Evolutionary conservation across 2,888 invertebrate genomes (phyloP).

Genomic region (Dasypogon diadema): DNA sequence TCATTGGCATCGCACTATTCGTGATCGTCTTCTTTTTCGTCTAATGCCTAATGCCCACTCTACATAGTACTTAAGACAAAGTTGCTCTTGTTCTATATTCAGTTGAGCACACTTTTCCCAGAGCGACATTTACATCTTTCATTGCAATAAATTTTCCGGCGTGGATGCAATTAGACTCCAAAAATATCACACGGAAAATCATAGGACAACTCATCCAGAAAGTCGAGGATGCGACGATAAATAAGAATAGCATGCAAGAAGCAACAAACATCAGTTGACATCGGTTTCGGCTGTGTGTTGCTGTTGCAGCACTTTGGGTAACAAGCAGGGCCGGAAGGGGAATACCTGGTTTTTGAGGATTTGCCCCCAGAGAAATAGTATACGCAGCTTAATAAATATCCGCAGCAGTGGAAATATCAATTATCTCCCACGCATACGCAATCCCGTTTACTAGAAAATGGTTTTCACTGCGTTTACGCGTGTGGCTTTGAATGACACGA

Average conservation of each 20-base stretch:
- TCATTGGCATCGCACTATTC: not conserved
- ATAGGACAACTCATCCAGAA: not conserved
- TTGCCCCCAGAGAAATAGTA: constrained; percentile 3
- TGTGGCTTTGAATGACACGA: constrained; percentile 35
- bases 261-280: not conserved
- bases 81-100: constrained; percentile 34
- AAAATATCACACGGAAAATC: constrained; percentile 53
- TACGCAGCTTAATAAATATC: constrained; percentile 53
- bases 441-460: not conserved
- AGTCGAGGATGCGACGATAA: not conserved
- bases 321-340: constrained; percentile 31
- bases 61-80: constrained; percentile 25
- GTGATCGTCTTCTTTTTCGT: constrained; percentile 4
- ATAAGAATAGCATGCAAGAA: not conserved
- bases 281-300: not conserved
- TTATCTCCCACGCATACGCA: constrained; percentile 49
- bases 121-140: constrained; percentile 53
- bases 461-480: constrained; percentile 13
- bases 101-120: constrained; percentile 42
- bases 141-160: constrained; percentile 57
- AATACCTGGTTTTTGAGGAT: constrained; percentile 21
- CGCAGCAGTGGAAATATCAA: constrained; percentile 41
- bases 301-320: not conserved
- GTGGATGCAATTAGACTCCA: constrained; percentile 56
- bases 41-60: constrained; percentile 1